phyloP scores from a whole-genome alignment of 2,888 invertebrate genomes.

The Lithophane leautieri region DNA sequence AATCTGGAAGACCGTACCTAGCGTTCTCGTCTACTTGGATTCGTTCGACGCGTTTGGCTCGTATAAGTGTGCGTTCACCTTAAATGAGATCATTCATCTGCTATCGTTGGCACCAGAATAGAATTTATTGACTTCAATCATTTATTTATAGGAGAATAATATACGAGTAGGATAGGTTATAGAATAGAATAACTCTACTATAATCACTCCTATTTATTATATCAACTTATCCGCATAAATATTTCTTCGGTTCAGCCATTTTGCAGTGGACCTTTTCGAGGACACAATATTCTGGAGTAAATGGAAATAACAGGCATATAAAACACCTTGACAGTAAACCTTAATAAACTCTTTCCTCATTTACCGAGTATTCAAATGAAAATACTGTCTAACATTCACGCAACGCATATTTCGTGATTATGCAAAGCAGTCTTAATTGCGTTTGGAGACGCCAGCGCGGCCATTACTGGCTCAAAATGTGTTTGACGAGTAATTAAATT shows the following conservation, averaged over 20 bases:
- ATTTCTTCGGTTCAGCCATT: neutral
- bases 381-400: conserved; percentile 62
- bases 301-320: conserved; percentile 57
- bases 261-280: neutral
- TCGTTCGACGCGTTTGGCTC: too few species aligned
- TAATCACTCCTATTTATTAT: neutral
- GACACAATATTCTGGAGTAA: conserved; percentile 12
- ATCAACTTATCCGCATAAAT: neutral
- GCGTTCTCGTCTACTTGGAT: too few species aligned
- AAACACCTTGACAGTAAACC: conserved; percentile 52
- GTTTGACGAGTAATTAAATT: conserved; percentile 87
- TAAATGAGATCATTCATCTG: conserved; percentile 13
- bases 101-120: neutral
- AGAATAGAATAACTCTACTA: neutral
- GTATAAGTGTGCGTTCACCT: too few species aligned
- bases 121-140: neutral
- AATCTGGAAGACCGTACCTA: too few species aligned
- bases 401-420: conserved; percentile 79
- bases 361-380: conserved; percentile 60
- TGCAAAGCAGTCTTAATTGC: conserved; percentile 85
- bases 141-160: conserved; percentile 3
- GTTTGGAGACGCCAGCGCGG: conserved; percentile 75
- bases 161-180: neutral
- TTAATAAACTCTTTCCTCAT: conserved; percentile 54
- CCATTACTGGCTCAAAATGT: conserved; percentile 82